Evolutionary conservation across 2,113 vertebrate genomes (phyloP).

Genomic region (Psilopsiagon aymara): DNA sequence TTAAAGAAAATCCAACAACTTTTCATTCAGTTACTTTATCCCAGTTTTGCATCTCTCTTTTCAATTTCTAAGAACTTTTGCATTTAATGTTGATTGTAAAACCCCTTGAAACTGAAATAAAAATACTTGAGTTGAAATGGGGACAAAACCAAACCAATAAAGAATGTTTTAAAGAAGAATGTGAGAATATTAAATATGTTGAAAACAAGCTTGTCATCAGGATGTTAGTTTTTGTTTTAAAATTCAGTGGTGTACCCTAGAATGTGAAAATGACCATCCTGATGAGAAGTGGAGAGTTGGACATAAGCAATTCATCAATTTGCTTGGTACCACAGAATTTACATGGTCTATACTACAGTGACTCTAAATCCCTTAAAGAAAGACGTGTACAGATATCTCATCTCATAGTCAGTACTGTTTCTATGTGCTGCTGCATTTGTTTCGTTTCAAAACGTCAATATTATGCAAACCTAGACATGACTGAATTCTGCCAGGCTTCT

Average conservation of each 20-base stretch:
- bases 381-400: slow-evolving; percentile 28
- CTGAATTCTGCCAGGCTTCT: slow-evolving; percentile 15
- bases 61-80: slow-evolving; percentile 48
- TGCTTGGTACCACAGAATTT: not conserved
- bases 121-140: slow-evolving; percentile 64
- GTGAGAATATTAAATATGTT: slow-evolving; percentile 64
- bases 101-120: slow-evolving; percentile 65
- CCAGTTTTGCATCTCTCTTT: slow-evolving; percentile 62
- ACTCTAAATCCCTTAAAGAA: not conserved
- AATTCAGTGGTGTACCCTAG: slow-evolving; percentile 52
- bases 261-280: slow-evolving; percentile 73
- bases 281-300: not conserved
- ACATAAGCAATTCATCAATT: not conserved
- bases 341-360: not conserved
- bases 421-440: slow-evolving; percentile 57
- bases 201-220: slow-evolving; percentile 51
- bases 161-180: slow-evolving; percentile 67
- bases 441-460: not conserved
- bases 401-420: slow-evolving; percentile 57
- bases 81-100: slow-evolving; percentile 63
- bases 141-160: slow-evolving; percentile 56
- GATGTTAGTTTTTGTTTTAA: slow-evolving; percentile 10
- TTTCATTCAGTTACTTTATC: slow-evolving; percentile 58
- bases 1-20: not conserved
- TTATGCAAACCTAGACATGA: not conserved